phyloP scores from a whole-genome alignment of 2,888 invertebrate genomes.

The Thecophora atra region DNA sequence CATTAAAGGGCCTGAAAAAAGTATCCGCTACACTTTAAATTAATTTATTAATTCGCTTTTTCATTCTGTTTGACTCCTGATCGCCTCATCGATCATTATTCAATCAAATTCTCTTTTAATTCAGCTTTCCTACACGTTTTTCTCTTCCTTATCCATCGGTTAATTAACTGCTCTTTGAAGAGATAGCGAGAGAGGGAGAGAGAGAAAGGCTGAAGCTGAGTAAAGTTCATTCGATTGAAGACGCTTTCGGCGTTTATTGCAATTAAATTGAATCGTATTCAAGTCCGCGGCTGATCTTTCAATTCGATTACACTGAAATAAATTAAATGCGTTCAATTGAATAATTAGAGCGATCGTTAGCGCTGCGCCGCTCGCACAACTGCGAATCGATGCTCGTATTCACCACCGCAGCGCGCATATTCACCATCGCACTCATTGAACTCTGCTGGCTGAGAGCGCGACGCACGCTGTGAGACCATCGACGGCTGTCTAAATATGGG shows the following conservation, averaged over 20 bases:
- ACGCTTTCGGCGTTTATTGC: constrained; percentile 14
- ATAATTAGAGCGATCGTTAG: constrained; percentile 43
- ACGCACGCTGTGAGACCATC: background rate
- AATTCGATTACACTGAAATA: constrained; percentile 63
- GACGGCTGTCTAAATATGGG: constrained; percentile 27
- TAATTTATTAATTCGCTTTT: too few species aligned
- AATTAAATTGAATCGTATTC: constrained; percentile 32
- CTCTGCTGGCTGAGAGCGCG: too few species aligned
- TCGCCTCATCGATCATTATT: constrained; percentile 26
- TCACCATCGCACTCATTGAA: background rate
- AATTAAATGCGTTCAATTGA: constrained; percentile 51
- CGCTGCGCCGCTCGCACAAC: constrained; percentile 10
- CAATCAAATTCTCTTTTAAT: constrained; percentile 28
- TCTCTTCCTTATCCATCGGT: background rate
- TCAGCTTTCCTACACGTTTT: background rate
- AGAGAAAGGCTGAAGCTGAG: too few species aligned
- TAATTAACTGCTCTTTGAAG: constrained; percentile 9
- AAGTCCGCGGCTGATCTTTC: constrained; percentile 52
- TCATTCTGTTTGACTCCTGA: background rate
- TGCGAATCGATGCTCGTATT: constrained; percentile 1
- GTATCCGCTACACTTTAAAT: too few species aligned
- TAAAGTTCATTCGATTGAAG: too few species aligned
- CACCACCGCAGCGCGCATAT: background rate
- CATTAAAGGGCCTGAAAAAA: too few species aligned
- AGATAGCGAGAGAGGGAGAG: too few species aligned